A percentile compares a stretch with the other conserved stretches of the same genome.
phyloP scores from a whole-genome alignment of 2,797 vertebrate species.

The Falco peregrinus region DNA sequence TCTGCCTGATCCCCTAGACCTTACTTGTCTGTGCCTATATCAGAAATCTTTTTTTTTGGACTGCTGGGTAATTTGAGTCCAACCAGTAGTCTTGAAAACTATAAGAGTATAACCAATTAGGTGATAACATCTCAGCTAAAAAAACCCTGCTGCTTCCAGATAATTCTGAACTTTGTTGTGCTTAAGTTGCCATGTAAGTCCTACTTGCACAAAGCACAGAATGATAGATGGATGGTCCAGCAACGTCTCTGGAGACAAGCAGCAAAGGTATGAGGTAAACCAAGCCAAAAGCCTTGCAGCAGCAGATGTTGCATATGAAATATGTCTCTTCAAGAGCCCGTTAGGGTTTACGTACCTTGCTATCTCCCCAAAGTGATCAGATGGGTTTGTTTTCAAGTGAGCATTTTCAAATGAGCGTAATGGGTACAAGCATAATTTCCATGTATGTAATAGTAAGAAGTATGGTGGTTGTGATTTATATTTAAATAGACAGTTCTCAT shows the following conservation, averaged over 20 bases:
- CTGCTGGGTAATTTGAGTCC: background rate
- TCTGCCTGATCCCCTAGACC: background rate
- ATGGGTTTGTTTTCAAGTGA: background rate
- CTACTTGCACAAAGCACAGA: background rate
- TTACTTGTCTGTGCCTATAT: background rate
- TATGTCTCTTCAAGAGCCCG: accelerated
- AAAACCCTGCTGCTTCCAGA: background rate
- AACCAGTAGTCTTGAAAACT: background rate
- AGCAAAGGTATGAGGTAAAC: background rate
- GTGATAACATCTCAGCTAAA: background rate
- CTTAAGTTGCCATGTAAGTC: background rate
- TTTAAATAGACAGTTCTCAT: background rate
- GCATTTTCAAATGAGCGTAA: background rate
- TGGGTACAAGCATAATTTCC: background rate
- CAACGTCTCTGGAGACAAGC: background rate
- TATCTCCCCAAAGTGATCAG: accelerated
- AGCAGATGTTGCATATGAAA: background rate
- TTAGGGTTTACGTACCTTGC: background rate
- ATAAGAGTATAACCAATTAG: background rate
- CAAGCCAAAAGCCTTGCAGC: background rate
- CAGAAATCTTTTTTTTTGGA: background rate
- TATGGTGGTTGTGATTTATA: background rate
- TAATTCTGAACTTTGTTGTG: background rate
- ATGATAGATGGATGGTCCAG: background rate
- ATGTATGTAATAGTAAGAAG: background rate